Percentiles rank a stretch among this genome's conserved stretches.
Conservation (phyloP, 37 sponge, comb jelly and placozoan species). For the Halichondria panicea region DNA sequence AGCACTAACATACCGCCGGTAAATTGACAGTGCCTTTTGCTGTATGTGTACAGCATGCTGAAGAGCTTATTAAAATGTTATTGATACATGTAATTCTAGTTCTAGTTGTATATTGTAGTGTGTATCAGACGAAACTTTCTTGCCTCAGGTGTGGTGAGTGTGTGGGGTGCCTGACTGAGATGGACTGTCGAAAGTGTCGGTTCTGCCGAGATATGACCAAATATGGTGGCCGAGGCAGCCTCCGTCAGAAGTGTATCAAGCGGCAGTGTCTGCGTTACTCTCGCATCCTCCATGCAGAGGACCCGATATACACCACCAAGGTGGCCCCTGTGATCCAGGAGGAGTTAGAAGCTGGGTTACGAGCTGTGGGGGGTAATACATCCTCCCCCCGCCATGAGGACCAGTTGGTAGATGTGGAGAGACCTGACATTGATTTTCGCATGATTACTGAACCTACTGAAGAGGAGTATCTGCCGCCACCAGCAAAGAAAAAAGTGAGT, state of each 20-base stretch:
- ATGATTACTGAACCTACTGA: too few species aligned
- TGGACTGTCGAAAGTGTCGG: slow-evolving; percentile 74
- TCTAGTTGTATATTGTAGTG: background rate
- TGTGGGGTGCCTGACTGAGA: slow-evolving; percentile 50
- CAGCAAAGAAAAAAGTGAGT: too few species aligned
- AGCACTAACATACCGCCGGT: background rate
- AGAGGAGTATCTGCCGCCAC: too few species aligned
- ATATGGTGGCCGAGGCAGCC: slow-evolving; percentile 73
- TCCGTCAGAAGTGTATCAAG: slow-evolving; percentile 83
- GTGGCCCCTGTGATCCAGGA: slow-evolving; percentile 7
- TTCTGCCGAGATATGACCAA: slow-evolving; percentile 90
- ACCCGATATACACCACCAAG: slow-evolving; percentile 36
- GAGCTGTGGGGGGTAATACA: background rate
- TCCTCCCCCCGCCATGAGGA: background rate
- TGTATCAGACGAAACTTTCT: too few species aligned
- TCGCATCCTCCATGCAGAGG: slow-evolving; percentile 49
- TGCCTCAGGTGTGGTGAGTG: slow-evolving; percentile 77
- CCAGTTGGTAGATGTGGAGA: background rate
- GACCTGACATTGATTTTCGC: too few species aligned
- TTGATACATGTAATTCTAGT: background rate
- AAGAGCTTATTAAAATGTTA: background rate
- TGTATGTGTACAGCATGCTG: background rate
- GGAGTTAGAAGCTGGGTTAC: slow-evolving; percentile 37
- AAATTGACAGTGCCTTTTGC: background rate
- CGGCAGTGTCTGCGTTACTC: slow-evolving; percentile 75